Conservation (phyloP, 2,797 vertebrate genomes). For the Garrulus glandarius region DNA sequence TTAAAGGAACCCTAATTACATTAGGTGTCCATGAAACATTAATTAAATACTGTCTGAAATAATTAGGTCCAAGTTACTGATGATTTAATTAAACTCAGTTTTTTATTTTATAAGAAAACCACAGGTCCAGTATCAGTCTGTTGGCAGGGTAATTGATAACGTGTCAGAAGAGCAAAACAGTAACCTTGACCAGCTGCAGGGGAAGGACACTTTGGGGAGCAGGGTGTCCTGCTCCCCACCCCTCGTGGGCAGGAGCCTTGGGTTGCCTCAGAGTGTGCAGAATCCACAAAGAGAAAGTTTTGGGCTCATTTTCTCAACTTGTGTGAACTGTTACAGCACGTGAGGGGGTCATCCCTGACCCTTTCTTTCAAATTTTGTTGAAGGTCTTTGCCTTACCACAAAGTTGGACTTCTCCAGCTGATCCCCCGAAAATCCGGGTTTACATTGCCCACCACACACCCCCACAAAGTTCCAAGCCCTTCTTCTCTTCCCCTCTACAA, state of each 20-base stretch:
- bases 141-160: slow-evolving; percentile 93
- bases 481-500: background rate
- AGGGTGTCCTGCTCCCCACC: background rate
- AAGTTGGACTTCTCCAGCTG: background rate
- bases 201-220: slow-evolving; percentile 7
- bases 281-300: background rate
- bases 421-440: background rate
- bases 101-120: slow-evolving; percentile 86
- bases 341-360: background rate
- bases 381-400: background rate
- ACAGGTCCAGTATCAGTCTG: slow-evolving; percentile 80
- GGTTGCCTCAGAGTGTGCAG: background rate
- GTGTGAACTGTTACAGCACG: background rate
- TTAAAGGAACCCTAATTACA: slow-evolving; percentile 97
- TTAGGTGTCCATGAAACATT: slow-evolving; percentile 96
- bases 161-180: slow-evolving; percentile 79
- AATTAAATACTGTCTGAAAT: slow-evolving; percentile 98
- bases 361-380: background rate
- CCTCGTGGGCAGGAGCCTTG: background rate
- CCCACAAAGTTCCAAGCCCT: background rate
- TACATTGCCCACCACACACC: rapidly evolving
- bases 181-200: slow-evolving; percentile 84
- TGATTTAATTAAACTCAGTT: slow-evolving; percentile 92
- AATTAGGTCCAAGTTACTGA: slow-evolving; percentile 94
- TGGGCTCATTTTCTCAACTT: background rate